Conservation (phyloP, 2,113 vertebrate genomes). For the Pedetes capensis region DNA sequence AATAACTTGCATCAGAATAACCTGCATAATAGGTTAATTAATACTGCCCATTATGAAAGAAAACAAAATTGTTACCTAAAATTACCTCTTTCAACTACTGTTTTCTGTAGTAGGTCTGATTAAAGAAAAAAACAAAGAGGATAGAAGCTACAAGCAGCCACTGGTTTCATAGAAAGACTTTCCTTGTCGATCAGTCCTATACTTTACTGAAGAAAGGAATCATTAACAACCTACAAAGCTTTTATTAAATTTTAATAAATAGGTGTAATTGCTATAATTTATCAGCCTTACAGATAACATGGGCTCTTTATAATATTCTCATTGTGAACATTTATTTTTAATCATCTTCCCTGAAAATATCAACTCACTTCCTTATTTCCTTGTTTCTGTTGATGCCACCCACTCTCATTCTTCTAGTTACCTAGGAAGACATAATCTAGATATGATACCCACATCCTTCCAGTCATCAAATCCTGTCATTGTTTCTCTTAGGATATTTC, state of each 20-base stretch:
- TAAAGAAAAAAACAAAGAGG: not conserved
- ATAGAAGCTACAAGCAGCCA: not conserved
- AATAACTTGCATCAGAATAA: conserved; percentile 27
- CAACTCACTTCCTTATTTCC: not conserved
- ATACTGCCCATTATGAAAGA: conserved; percentile 36
- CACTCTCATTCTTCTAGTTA: not conserved
- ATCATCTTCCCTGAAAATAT: not conserved
- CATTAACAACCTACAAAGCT: conserved; percentile 38
- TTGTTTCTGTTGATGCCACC: not conserved
- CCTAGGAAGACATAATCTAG: not conserved
- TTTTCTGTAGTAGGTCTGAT: conserved; percentile 49
- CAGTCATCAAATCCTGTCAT: not conserved
- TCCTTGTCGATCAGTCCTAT: not conserved
- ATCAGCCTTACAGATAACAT: not conserved
- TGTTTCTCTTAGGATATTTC: not conserved
- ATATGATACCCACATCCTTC: not conserved
- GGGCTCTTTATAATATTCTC: conserved; percentile 12
- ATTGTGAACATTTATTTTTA: conserved; percentile 32
- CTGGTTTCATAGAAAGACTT: not conserved
- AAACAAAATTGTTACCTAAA: conserved; percentile 56
- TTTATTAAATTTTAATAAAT: conserved; percentile 51
- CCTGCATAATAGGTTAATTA: conserved; percentile 53
- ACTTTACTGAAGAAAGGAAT: conserved; percentile 23
- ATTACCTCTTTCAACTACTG: conserved; percentile 46
- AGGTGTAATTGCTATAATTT: not conserved